Evolutionary conservation across 2,888 invertebrate genomes (phyloP).

Genomic region (Rhingia rostrata): DNA sequence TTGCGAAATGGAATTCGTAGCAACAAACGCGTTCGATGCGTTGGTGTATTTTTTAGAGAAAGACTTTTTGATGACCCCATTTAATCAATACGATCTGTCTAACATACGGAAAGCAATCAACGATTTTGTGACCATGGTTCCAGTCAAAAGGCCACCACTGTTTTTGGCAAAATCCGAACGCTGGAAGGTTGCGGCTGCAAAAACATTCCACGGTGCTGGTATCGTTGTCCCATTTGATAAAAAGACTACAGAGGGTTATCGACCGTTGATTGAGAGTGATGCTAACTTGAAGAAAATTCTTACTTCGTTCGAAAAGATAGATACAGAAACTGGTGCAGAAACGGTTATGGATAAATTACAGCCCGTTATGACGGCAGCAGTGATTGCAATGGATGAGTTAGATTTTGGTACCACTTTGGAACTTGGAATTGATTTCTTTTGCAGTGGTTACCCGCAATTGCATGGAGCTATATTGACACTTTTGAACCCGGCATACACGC

Average conservation of each 20-base stretch:
- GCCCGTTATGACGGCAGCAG: constrained; percentile 89
- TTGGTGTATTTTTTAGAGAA: constrained; percentile 80
- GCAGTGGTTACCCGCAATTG: constrained; percentile 88
- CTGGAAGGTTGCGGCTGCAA: constrained; percentile 86
- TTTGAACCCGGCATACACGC: constrained; percentile 89
- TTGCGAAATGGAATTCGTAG: constrained; percentile 88
- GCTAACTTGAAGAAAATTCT: constrained; percentile 88
- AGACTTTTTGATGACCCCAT: constrained; percentile 84
- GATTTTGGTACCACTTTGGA: constrained; percentile 97
- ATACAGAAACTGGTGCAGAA: constrained; percentile 84
- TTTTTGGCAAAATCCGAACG: constrained; percentile 86
- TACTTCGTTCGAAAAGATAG: constrained; percentile 85
- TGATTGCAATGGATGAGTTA: constrained; percentile 93
- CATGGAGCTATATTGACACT: constrained; percentile 87
- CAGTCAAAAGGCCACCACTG: constrained; percentile 84
- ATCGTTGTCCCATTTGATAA: constrained; percentile 93
- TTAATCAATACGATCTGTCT: constrained; percentile 85
- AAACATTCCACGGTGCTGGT: constrained; percentile 91
- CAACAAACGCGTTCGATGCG: constrained; percentile 83
- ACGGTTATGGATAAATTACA: constrained; percentile 88
- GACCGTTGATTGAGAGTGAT: constrained; percentile 88
- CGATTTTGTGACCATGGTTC: constrained; percentile 86
- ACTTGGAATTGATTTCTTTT: constrained; percentile 93
- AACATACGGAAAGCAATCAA: constrained; percentile 86
- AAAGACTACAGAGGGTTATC: constrained; percentile 93